Percentiles rank a stretch among this genome's conserved stretches.
phyloP scores from a whole-genome alignment of 2,797 vertebrate species.

The Melanotaenia pygmaea region DNA sequence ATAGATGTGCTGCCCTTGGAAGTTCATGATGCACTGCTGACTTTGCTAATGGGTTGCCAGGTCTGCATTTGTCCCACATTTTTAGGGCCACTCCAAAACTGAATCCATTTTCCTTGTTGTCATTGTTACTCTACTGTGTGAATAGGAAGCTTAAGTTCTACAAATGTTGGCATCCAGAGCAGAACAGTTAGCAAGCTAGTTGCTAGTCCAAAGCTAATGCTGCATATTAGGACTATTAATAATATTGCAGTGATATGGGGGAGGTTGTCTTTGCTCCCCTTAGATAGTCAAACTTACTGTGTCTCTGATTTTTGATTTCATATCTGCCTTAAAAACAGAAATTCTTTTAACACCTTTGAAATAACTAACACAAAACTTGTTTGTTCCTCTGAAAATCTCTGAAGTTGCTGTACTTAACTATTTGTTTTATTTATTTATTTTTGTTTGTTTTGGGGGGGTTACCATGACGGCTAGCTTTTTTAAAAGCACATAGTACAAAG shows the following conservation, averaged over 20 bases:
- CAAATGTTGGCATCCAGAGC: background rate
- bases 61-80: no score
- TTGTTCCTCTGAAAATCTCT: background rate
- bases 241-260: background rate
- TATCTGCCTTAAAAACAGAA: background rate
- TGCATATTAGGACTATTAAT: background rate
- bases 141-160: no score
- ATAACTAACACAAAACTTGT: background rate
- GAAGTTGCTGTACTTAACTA: no score
- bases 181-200: background rate
- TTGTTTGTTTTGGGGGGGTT: slow-evolving; percentile 35
- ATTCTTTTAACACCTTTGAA: background rate
- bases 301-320: no score
- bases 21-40: no score
- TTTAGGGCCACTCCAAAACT: no score
- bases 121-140: no score
- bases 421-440: no score
- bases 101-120: no score
- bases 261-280: background rate
- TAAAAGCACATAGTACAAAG: slow-evolving; percentile 8
- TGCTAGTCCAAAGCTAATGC: background rate
- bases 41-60: no score
- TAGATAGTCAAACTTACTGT: background rate
- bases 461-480: slow-evolving; percentile 17
- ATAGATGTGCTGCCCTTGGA: no score